Conservation (phyloP, 2,797 vertebrate species). For the Mormyrus hasselquistii region DNA sequence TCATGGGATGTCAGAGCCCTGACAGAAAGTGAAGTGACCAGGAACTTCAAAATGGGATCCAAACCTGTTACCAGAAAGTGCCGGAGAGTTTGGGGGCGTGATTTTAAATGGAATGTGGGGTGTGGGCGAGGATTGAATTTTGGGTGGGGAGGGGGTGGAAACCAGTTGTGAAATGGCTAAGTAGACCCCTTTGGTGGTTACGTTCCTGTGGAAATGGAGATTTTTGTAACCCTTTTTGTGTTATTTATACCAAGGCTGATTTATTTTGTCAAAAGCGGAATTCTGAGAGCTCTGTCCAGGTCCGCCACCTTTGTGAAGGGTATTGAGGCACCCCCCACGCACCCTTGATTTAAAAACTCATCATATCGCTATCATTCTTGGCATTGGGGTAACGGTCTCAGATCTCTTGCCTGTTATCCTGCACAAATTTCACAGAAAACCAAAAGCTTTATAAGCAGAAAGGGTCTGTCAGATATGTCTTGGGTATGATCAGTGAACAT, state of each 20-base stretch:
- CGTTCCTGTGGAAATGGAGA: not conserved
- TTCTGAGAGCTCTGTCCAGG: not conserved
- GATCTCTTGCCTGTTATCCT: not conserved
- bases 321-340: not conserved
- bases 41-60: not conserved
- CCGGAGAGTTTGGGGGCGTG: not conserved
- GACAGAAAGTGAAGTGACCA: not conserved
- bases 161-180: not conserved
- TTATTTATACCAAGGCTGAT: not conserved
- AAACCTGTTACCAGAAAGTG: not conserved
- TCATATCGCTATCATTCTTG: not conserved
- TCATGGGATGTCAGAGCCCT: not conserved
- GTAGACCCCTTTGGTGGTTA: not conserved
- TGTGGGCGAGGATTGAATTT: not conserved
- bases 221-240: conserved; percentile 10
- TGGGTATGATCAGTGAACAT: not conserved
- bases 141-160: not conserved
- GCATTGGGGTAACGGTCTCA: not conserved
- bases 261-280: not conserved
- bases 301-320: not conserved
- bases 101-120: not conserved
- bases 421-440: not conserved
- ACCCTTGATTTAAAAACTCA: not conserved
- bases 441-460: not conserved
- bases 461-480: not conserved